Evolutionary conservation across 2,888 invertebrate species (phyloP).

Genomic region (Dolichopus griseipennis): DNA sequence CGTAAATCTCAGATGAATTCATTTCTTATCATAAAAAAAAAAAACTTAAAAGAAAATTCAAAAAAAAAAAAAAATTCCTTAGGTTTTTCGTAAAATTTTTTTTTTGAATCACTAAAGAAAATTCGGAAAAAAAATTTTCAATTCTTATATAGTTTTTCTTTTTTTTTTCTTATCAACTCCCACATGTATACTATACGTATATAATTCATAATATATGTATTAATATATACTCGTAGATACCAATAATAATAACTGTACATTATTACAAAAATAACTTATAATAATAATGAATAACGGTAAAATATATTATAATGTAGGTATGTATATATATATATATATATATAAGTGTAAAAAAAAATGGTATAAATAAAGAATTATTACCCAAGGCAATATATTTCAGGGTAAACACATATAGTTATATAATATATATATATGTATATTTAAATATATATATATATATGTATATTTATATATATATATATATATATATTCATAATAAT

Average conservation of each 20-base stretch:
- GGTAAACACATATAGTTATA: neutral
- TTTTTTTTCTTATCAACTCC: neutral
- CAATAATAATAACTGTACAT: neutral
- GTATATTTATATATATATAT: too few species aligned
- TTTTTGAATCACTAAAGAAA: neutral
- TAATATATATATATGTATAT: too few species aligned
- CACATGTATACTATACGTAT: neutral
- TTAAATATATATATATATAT: too few species aligned
- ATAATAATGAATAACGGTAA: neutral
- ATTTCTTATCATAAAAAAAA: constrained; percentile 3
- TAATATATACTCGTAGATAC: neutral
- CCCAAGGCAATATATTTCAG: constrained; percentile 4
- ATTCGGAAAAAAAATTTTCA: too few species aligned
- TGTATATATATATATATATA: neutral
- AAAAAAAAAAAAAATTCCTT: neutral
- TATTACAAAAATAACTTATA: neutral
- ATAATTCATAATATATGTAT: neutral
- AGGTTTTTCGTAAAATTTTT: neutral
- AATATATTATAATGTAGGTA: neutral
- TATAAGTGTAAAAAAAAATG: neutral
- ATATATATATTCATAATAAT: neutral
- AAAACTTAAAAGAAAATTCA: neutral
- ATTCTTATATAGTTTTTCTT: too few species aligned
- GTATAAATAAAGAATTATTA: constrained; percentile 6
- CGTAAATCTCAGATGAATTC: constrained; percentile 6